Percentiles rank a stretch among this genome's conserved stretches.
phyloP scores from a whole-genome alignment of 2,113 vertebrate species.

The Oceanodroma tethys region DNA sequence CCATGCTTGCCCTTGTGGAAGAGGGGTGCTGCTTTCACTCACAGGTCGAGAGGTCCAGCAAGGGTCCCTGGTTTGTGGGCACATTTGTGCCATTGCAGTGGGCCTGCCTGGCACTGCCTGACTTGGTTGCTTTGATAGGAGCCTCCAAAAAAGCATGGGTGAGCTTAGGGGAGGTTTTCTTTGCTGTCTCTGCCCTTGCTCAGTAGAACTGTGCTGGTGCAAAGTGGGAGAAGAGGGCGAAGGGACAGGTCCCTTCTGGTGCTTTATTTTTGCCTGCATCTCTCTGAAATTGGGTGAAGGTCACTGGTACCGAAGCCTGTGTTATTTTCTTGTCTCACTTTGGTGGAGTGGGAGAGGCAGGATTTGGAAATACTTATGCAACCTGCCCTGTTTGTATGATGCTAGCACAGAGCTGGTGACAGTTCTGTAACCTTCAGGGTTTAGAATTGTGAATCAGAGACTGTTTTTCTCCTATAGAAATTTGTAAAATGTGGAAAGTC shows the following conservation, averaged over 20 bases:
- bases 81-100: background rate
- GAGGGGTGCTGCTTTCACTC: background rate
- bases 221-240: background rate
- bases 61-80: background rate
- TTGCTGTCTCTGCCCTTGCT: background rate
- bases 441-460: background rate
- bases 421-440: background rate
- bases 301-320: background rate
- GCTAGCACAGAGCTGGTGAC: background rate
- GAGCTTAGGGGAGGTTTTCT: background rate
- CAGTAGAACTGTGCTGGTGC: background rate
- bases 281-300: background rate
- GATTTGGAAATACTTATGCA: background rate
- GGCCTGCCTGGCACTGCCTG: background rate
- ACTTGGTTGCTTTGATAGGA: rapidly evolving
- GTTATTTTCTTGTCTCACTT: background rate
- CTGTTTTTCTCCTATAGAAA: background rate
- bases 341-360: background rate
- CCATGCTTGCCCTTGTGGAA: background rate
- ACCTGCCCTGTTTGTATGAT: background rate
- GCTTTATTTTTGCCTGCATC: background rate
- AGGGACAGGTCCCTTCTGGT: background rate
- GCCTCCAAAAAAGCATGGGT: background rate
- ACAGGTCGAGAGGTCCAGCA: background rate
- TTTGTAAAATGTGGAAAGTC: background rate